Evolutionary conservation across 2,113 vertebrate species (phyloP), one percentile per base, ranked within the genome.

Genomic region (Plotosus lineatus): DNA sequence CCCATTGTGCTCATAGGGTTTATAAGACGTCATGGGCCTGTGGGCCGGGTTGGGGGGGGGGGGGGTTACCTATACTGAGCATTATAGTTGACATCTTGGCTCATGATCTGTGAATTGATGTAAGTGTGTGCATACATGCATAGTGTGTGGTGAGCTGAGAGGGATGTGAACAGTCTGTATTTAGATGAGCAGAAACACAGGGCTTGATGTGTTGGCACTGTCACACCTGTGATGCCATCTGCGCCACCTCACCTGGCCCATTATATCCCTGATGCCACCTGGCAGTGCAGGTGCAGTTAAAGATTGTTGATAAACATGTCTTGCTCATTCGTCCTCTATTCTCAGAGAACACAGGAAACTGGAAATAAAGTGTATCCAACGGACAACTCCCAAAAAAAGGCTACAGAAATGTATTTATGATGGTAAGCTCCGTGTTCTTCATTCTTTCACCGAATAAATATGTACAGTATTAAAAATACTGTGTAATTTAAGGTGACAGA

Each of bases 141-240:
- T n/a, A n/a, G 46, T 31, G 6, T 48, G 23, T 28, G 15, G 38
- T 17, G 17, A 75, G 48, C 51, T 61, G 44, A 44, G 78, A 21
- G 40, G 28, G 17, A 28, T 51, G 28, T 73, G 33, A 51, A 46
- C 28, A 66, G 79, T 84, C 89, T 78, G 88, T 86, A 86, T 89
- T 90, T 90, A 87, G 89, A 90, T 87, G 84, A 84, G 81, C 84
- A 12, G 84, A 87, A 88, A 90, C 86, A 88, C 90, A 88, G 82
- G 85, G 86, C 89, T 90, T 89, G 89, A 92, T 92, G 87, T 89
- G 86, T 86, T 90, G 91, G 90, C 89, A 88, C 87, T 88, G 85
- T 83, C 84, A 90, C 91, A 92, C 91, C 92, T 93, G 92, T 74
- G 87, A 88, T 87, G 88, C 92, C 91, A 92, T 93, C 92, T 93